phyloP scores from a whole-genome alignment of 1,140 invertebrate genomes.

The Sogatella furcifera region DNA sequence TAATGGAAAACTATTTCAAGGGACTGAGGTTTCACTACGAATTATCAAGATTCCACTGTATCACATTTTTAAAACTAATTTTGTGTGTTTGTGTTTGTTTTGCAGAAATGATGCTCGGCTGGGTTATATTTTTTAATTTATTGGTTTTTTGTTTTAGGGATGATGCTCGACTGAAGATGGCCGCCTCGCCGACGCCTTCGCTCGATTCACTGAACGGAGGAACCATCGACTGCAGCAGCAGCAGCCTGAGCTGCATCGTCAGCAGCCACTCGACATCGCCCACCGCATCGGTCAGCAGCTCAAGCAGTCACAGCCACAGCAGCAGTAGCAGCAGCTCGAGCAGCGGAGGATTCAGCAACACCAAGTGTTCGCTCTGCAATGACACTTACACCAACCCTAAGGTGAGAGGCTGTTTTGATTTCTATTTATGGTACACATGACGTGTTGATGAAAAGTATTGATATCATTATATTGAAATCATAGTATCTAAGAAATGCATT shows the following conservation, averaged over 20 bases:
- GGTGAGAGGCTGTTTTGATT: too few relatives aligned
- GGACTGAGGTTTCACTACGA: too few relatives aligned
- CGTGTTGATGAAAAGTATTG: too few relatives aligned
- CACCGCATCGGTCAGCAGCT: conserved; percentile 41
- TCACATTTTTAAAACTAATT: too few relatives aligned
- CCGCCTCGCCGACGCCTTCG: conserved; percentile 70
- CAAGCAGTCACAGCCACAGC: conserved; percentile 59
- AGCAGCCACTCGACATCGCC: conserved; percentile 51
- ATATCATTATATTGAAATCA: too few relatives aligned
- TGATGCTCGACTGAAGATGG: conserved; percentile 61
- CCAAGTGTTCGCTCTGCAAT: conserved; percentile 68
- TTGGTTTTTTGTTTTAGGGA: conserved; percentile 40
- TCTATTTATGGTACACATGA: too few relatives aligned
- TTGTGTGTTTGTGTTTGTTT: too few relatives aligned
- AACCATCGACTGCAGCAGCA: conserved; percentile 45
- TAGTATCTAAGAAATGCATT: too few relatives aligned
- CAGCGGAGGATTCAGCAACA: conserved; percentile 25
- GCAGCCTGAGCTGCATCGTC: conserved; percentile 28
- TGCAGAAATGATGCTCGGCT: too few relatives aligned
- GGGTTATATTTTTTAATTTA: too few relatives aligned
- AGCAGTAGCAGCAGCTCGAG: conserved; percentile 69
- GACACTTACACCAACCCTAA: conserved; percentile 60
- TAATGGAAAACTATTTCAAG: too few relatives aligned
- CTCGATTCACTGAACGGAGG: conserved; percentile 79
- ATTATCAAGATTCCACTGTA: too few relatives aligned